These are phyloP conservation scores for Incurvaria masculella DNA, from an alignment of 2,888 invertebrate genomes.

Conservation along the genomic window DNA sequence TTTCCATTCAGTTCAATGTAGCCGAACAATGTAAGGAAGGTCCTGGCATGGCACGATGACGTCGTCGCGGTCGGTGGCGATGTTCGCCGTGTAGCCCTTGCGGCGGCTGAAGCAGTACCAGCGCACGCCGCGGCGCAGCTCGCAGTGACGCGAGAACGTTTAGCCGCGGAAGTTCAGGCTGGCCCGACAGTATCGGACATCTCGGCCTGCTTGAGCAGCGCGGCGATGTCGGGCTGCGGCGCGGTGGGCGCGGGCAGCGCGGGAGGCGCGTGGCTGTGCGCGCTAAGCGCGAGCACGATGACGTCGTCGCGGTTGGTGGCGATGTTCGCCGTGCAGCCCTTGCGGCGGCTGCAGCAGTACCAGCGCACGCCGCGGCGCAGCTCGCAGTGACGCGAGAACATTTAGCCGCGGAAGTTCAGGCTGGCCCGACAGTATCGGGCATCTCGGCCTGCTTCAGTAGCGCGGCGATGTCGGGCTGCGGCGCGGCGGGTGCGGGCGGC, in stretches of 20 bases:
- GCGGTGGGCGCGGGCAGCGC: neutral
- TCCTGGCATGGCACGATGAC: too few relatives aligned
- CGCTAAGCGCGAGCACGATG: constrained; percentile 22
- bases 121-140: constrained; percentile 16
- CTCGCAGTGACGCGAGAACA: neutral
- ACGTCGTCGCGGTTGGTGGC: constrained; percentile 25
- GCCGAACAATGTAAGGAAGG: too few relatives aligned
- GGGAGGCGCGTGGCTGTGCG: constrained; percentile 25
- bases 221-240: neutral
- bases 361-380: constrained; percentile 23
- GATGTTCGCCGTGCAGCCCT: constrained; percentile 33
- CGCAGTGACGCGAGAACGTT: neutral
- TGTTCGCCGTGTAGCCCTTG: constrained; percentile 32
- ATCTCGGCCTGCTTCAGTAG: neutral
- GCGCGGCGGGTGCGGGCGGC: neutral
- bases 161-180: neutral
- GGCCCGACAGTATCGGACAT: too few relatives aligned
- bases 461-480: neutral
- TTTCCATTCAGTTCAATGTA: too few relatives aligned
- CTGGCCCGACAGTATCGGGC: constrained; percentile 22
- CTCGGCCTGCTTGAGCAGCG: neutral
- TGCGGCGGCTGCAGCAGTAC: constrained; percentile 35
- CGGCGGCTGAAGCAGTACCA: constrained; percentile 38
- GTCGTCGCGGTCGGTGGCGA: constrained; percentile 27
- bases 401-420: constrained; percentile 19